Evolutionary conservation across 2,113 vertebrate species (phyloP), one percentile per base, ranked within the genome.

Genomic region (Vidua macroura): DNA sequence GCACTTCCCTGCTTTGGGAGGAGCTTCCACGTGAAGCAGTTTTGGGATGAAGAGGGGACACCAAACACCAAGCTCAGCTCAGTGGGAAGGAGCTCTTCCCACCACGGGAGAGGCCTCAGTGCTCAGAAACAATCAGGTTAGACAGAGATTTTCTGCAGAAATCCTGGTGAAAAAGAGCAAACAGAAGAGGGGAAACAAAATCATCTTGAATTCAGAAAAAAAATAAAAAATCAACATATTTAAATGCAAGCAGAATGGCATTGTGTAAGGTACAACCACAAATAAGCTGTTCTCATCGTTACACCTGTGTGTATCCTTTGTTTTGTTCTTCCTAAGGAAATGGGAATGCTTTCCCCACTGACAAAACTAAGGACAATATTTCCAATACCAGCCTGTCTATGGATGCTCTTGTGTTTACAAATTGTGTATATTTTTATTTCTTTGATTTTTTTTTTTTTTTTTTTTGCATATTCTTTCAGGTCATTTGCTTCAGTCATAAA

Each of bases 321-420:
- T 84, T 88, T 97, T 97, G 96, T 94, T 93, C 63, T 79, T 58
- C 90, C n/a, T 87, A 62, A 80, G 92, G 97, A 96, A 94, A 88
- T 55, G 92, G 95, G 95, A 96, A 80, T 91, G 56, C 55, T 93
- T 96, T 97, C 88, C 94, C 94, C 86, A 73, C 92, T 74, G 96
- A 93, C 90, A 95, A 90, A 97, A 95, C 95, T 69, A 86, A 96
- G 97, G 97, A 97, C 67, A 22, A 87, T 96, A 88, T 96, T 96
- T 97, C 78, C 92, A n/a, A 96, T 97, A 96, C 96, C 96, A 97
- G 96, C 96, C 95, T 97, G 97, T 98, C 96, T 97, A 1, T 97
- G 88, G 96, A 97, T 97, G 97, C 97, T 97, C 96, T 97, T 96
- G 96, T 98, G 98, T 98, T 98, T 98, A 98, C 98, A 98, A 90